Evolutionary conservation across 2,797 vertebrate genomes (phyloP).

Genomic region (Sciurus carolinensis): DNA sequence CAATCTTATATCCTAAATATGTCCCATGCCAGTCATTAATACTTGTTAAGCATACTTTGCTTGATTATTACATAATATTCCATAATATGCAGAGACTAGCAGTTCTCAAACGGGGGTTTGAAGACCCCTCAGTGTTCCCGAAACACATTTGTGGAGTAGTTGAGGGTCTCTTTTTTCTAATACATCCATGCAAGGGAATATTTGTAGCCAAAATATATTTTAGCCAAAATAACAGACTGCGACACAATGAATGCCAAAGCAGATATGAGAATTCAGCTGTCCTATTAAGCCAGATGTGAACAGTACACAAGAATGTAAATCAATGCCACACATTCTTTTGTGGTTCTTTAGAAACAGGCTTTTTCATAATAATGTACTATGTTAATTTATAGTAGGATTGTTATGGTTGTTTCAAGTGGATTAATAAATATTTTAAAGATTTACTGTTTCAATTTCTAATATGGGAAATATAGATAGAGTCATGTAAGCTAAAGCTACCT

Average conservation of each 20-base stretch:
- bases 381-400: background rate
- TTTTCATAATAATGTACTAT: background rate
- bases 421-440: slow-evolving; percentile 44
- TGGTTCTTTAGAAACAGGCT: slow-evolving; percentile 25
- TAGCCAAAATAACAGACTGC: background rate
- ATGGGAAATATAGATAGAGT: background rate
- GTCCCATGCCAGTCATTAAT: background rate
- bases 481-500: background rate
- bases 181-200: background rate
- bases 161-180: background rate
- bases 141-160: background rate
- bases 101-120: background rate
- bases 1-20: background rate
- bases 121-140: background rate
- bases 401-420: slow-evolving; percentile 36
- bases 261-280: background rate
- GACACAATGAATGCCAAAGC: background rate
- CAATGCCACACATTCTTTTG: background rate
- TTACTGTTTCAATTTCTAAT: slow-evolving; percentile 39
- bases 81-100: background rate
- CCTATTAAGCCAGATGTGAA: background rate
- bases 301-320: slow-evolving; percentile 19
- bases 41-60: background rate
- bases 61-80: background rate
- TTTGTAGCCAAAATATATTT: background rate